These are phyloP conservation scores for Orchesellides sinensis DNA, from an alignment of 2,888 invertebrate species.

Conservation along the genomic window DNA sequence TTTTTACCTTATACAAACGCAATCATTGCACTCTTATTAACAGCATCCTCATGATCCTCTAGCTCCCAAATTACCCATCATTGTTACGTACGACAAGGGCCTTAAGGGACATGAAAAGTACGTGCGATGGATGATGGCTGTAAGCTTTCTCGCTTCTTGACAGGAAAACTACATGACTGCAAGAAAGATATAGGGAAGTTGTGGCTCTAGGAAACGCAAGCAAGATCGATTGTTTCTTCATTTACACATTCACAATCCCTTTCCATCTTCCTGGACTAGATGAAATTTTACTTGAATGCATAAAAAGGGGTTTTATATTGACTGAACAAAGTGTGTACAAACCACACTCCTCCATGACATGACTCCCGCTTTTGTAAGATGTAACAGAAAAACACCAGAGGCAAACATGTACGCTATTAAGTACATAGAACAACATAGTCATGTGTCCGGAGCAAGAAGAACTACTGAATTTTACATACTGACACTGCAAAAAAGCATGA, in stretches of 20 bases:
- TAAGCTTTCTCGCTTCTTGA: slow-evolving; percentile 55
- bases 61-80: slow-evolving; percentile 63
- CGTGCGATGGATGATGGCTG: slow-evolving; percentile 62
- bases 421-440: no score
- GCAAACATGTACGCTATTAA: no score
- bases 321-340: no score
- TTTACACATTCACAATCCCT: slow-evolving; percentile 58
- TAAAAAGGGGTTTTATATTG: no score
- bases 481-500: no score
- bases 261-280: no score
- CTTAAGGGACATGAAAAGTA: slow-evolving; percentile 62
- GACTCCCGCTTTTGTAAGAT: no score
- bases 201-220: slow-evolving; percentile 42
- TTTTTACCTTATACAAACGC: slow-evolving; percentile 17
- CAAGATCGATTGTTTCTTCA: slow-evolving; percentile 36
- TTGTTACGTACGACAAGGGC: slow-evolving; percentile 32
- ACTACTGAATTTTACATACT: no score
- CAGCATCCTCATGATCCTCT: slow-evolving; percentile 48
- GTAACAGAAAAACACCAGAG: no score
- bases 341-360: no score
- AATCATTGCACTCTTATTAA: slow-evolving; percentile 61
- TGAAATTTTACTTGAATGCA: no score
- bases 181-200: slow-evolving; percentile 1
- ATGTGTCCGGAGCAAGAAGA: no score
- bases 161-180: slow-evolving; percentile 45